Percentiles rank a stretch among this genome's conserved stretches.
Conservation (phyloP, 1,140 invertebrate genomes). For the Aphis gossypii region DNA sequence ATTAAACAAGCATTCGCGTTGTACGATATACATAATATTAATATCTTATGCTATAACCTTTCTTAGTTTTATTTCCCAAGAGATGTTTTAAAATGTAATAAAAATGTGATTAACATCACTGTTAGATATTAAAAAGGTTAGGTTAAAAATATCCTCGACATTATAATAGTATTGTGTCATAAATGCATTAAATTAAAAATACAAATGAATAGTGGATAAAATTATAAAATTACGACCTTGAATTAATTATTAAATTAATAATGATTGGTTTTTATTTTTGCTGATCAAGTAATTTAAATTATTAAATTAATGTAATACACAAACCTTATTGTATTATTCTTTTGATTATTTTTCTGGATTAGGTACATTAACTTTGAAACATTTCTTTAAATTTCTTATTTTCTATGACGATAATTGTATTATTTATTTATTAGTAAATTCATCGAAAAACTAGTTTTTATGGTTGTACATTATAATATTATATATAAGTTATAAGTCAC, state of each 20-base stretch:
- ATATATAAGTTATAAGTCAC: no score
- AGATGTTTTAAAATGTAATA: conserved; percentile 40
- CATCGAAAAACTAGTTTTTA: neutral
- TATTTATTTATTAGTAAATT: neutral
- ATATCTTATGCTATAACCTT: conserved; percentile 9
- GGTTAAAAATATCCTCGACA: neutral
- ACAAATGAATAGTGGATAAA: neutral
- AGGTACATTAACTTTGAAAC: no score
- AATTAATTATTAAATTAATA: neutral
- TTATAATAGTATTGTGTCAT: conserved; percentile 4
- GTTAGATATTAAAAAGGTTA: conserved; percentile 26
- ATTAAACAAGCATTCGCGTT: neutral
- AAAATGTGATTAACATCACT: conserved; percentile 24
- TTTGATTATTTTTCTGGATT: neutral
- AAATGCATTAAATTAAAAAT: conserved; percentile 24
- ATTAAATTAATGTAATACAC: neutral
- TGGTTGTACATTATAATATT: no score
- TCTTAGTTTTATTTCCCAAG: conserved; percentile 30
- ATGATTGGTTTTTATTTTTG: neutral
- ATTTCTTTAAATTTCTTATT: neutral
- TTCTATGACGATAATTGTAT: neutral
- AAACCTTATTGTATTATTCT: no score
- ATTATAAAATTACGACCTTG: neutral
- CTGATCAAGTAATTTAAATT: neutral
- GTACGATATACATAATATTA: neutral